phyloP scores from a whole-genome alignment of 1,140 invertebrate species.

The Ctenoplectra terminalis region DNA sequence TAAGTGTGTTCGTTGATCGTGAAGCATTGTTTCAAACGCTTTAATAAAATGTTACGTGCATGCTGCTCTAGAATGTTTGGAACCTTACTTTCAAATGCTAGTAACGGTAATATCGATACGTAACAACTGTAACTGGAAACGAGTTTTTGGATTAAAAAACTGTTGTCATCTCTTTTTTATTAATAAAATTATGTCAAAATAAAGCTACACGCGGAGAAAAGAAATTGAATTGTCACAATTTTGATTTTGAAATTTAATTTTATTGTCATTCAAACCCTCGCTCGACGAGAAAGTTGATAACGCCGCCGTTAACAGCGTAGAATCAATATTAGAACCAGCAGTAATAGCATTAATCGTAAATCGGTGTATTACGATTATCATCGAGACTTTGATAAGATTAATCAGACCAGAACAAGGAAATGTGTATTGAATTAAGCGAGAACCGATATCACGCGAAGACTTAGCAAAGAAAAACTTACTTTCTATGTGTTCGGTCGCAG shows the following conservation, averaged over 20 bases:
- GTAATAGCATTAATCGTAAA: not conserved
- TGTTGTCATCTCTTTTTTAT: not conserved
- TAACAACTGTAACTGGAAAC: not conserved
- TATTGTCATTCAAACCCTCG: not conserved
- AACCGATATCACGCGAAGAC: not conserved
- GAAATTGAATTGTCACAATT: not conserved
- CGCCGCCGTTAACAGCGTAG: not conserved
- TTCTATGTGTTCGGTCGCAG: slow-evolving; percentile 73
- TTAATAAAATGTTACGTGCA: not conserved
- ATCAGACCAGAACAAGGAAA: not conserved
- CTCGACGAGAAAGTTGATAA: not conserved
- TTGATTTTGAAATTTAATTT: not conserved
- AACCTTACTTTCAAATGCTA: slow-evolving; percentile 40
- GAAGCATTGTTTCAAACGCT: too few species aligned
- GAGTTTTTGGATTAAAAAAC: too few species aligned
- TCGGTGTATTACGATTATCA: not conserved
- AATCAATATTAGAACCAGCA: not conserved
- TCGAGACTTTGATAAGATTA: not conserved
- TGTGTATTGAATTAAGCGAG: not conserved
- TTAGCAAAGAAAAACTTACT: slow-evolving; percentile 76
- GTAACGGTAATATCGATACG: not conserved
- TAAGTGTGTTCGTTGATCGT: not conserved
- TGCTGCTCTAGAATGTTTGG: not conserved
- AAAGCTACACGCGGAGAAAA: too few species aligned
- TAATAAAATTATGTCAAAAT: not conserved